Conservation (phyloP, 2,113 vertebrate genomes). For the Patagioenas fasciata region DNA sequence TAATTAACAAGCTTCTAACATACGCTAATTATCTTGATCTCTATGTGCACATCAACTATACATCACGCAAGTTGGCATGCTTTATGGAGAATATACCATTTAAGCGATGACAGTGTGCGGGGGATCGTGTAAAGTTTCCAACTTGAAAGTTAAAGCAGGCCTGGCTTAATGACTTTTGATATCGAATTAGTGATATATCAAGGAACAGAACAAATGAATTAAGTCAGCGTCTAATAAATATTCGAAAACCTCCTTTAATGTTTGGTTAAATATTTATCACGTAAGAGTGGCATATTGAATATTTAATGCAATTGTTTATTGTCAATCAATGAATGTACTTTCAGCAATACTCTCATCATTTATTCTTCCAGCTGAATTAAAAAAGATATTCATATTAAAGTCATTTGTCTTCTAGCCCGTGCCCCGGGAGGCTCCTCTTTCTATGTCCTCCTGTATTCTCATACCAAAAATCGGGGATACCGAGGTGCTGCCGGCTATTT, state of each 20-base stretch:
- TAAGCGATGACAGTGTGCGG: not conserved
- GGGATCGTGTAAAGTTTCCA: constrained; percentile 21
- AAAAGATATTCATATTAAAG: constrained; percentile 54
- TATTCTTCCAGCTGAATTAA: constrained; percentile 41
- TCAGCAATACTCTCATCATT: not conserved
- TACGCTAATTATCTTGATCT: constrained; percentile 51
- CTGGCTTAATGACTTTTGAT: constrained; percentile 29
- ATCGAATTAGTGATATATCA: constrained; percentile 62
- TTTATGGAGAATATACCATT: constrained; percentile 2
- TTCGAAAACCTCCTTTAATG: constrained; percentile 70
- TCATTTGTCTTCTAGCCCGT: constrained; percentile 32
- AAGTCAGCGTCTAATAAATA: constrained; percentile 72
- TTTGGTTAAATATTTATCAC: constrained; percentile 82
- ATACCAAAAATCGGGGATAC: not conserved
- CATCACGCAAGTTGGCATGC: constrained; percentile 15
- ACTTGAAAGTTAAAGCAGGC: constrained; percentile 30
- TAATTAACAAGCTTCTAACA: constrained; percentile 60
- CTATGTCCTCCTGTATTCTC: not conserved
- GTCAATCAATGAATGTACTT: constrained; percentile 74
- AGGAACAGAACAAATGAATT: constrained; percentile 63
- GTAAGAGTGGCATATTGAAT: constrained; percentile 76
- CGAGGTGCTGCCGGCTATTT: not conserved
- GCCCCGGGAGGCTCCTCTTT: not conserved
- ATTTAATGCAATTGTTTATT: constrained; percentile 81
- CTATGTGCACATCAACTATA: constrained; percentile 38